phyloP scores from a whole-genome alignment of 2,113 vertebrate species.

The Agapornis roseicollis region DNA sequence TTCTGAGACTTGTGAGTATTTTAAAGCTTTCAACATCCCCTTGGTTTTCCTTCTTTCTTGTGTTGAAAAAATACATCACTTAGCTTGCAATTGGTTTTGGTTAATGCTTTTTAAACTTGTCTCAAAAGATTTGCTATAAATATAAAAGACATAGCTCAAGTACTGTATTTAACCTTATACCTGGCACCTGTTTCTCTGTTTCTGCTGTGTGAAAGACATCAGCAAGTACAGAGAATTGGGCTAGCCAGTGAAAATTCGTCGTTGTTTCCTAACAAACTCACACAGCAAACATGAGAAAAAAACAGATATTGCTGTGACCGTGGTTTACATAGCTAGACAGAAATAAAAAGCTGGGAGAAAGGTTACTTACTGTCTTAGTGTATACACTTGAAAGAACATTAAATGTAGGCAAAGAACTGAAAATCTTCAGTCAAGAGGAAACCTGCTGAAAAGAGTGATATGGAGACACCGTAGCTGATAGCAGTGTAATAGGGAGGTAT shows the following conservation, averaged over 20 bases:
- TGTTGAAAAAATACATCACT: neutral
- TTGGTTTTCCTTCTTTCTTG: neutral
- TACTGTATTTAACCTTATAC: neutral
- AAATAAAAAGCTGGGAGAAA: neutral
- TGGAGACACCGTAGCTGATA: neutral
- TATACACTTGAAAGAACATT: neutral
- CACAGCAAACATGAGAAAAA: neutral
- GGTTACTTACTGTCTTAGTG: neutral
- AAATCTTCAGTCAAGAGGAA: neutral
- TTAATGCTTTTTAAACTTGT: neutral
- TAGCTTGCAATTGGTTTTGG: neutral
- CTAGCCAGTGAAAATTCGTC: neutral
- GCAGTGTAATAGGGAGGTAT: neutral
- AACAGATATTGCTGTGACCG: neutral
- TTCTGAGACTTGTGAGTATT: slow-evolving; percentile 40
- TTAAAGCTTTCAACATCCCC: neutral
- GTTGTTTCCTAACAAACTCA: neutral
- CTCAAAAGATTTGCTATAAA: neutral
- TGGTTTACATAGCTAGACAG: neutral
- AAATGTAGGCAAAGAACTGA: neutral
- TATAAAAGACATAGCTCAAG: neutral
- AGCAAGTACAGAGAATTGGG: neutral
- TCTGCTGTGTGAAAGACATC: neutral
- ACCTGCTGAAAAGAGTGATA: neutral
- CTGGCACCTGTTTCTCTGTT: neutral